Conservation (phyloP, 1,140 invertebrate species). For the Ostrea denselamellosa region DNA sequence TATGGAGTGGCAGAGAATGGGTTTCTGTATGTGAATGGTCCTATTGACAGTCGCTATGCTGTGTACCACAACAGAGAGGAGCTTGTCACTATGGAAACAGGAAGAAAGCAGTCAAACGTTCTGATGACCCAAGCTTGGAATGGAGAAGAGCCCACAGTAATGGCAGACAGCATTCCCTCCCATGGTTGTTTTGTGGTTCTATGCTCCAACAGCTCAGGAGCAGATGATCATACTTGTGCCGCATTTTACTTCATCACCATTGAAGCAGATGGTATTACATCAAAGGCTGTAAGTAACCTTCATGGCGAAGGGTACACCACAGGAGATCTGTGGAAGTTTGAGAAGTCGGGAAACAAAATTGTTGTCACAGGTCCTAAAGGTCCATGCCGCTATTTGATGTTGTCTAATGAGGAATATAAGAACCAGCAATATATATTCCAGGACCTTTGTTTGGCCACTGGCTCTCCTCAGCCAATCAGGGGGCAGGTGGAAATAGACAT, state of each 20-base stretch:
- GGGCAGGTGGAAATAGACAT: conserved; percentile 54
- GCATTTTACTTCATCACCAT: conserved; percentile 58
- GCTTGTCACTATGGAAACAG: background rate
- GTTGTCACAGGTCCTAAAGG: conserved; percentile 61
- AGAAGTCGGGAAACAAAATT: conserved; percentile 45
- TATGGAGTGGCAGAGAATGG: conserved; percentile 52
- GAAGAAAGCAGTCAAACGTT: conserved; percentile 41
- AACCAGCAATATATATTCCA: conserved; percentile 45
- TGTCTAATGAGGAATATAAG: conserved; percentile 56
- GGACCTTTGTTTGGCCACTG: conserved; percentile 56
- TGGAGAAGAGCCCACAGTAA: conserved; percentile 44
- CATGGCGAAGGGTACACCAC: conserved; percentile 49
- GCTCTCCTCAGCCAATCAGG: conserved; percentile 47
- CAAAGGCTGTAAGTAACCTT: conserved; percentile 48
- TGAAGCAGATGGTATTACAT: background rate
- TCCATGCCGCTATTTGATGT: conserved; percentile 62
- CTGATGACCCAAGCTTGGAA: conserved; percentile 53
- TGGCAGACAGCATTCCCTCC: conserved; percentile 46
- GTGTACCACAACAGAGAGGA: conserved; percentile 64
- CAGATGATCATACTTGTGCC: conserved; percentile 61
- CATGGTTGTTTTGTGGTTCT: conserved; percentile 59
- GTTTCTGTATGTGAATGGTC: conserved; percentile 51
- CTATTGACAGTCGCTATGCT: conserved; percentile 50
- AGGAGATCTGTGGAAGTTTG: conserved; percentile 62
- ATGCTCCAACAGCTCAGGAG: conserved; percentile 66